Evolutionary conservation across 2,888 invertebrate genomes (phyloP), one percentile per base, ranked within the genome.

Genomic region (Epinotia brunnichana): DNA sequence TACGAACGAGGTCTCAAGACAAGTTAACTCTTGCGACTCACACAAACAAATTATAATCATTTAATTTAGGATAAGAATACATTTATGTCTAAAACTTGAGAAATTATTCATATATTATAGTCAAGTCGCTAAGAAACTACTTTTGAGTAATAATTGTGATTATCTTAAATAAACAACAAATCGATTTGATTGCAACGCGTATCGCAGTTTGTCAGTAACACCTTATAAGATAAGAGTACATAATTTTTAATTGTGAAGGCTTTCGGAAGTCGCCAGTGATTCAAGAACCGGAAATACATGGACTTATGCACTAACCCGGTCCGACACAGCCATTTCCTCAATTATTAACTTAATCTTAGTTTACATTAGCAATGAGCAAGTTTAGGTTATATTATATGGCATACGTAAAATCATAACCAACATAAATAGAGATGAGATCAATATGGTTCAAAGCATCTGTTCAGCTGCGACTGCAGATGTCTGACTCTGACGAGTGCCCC

Each of bases 381-480:
- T 82, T 85, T 84, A 77, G 75, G 78, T 78, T 89, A 90, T 89
- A 90, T 78, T 89, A 90, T 89, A 90, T 90, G 91, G 90, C 90
- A 89, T 89, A 88, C 85, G 85, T 86, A 88, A 63, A 54, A 72
- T 68, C 79, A 83, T 83, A 85, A 85, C 85, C 87, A 83, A 86
- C 81, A 89, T 90, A 89, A 90, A 90, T 89, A 87, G 87, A 87
- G 85, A 90, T 91, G 92, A 91, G 91, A 91, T 91, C 91, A 91
- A 88, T 88, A 88, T 87, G 87, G 83, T 86, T 81, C 76, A 80
- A 80, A 72, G 66, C 73, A 59, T 74, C 72, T 60, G 67, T 67
- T 69, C 48, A 53, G 48, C 67, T 57, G 68, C 44, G 19, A 61
- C 63, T 76, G 76, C 70, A 74, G 75, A 74, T 76, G 75, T 72